Evolutionary conservation across 2,113 vertebrate genomes (phyloP), one percentile per base, ranked within the genome.

Genomic region (Gallinago undulata): DNA sequence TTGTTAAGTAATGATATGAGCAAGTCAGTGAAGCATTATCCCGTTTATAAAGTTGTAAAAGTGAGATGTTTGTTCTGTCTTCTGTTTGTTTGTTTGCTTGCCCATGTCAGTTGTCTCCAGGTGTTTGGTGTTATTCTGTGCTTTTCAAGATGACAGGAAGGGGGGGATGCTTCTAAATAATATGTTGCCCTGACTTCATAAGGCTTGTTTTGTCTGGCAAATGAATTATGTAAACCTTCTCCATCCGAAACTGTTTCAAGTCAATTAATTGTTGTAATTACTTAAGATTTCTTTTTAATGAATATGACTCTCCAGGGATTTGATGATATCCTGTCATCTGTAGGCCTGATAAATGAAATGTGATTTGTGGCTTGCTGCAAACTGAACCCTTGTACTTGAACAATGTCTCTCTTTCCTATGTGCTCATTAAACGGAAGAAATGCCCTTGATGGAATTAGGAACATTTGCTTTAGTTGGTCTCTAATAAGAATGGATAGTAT

Each of bases 231-330:
- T 98, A 98, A 99, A 98, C 98, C 98, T 98, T 98, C 98, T 97
- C 98, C 98, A 98, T 98, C 97, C 98, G 97, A 98, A 98, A 98
- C 98, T 97, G 98, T 98, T 98, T 98, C 98, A 98, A 98, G 98
- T 98, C 98, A 98, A 99, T 98, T 98, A 98, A 98, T 98, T 98
- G 98, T 98, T 98, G 98, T 98, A 98, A 99, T 99, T 98, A 98
- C 98, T 98, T 98, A 99, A 98, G 98, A 98, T 98, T 99, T 98
- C 98, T 98, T 98, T 98, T 98, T 98, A 98, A 98, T 99, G 98
- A 98, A 98, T 98, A 98, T 98, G 97, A 97, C 98, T 98, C 98
- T 98, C 98, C 80, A 7, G 98, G 98, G 98, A 98, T 97, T 98
- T 97, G 89, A 98, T 98, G 98, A 98, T 98, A 98, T 97, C 98